A percentile compares a stretch with the other conserved stretches of the same genome.
Conservation (phyloP, 2,888 invertebrate genomes). For the Drosophila aldrichi region DNA sequence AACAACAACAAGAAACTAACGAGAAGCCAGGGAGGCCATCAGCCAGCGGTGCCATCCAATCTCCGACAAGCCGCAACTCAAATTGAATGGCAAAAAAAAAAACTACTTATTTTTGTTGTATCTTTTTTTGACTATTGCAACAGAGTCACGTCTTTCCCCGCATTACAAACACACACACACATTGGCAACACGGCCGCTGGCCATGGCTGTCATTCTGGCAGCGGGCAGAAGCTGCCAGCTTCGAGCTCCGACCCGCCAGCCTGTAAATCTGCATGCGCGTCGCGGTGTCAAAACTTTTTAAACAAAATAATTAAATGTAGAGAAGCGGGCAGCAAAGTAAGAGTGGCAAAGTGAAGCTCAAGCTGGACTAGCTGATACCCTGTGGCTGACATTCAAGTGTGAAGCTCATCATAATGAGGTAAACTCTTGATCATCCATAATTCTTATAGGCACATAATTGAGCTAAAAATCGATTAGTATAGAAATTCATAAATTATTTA, state of each 20-base stretch:
- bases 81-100: slow-evolving; percentile 78
- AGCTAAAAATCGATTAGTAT: neutral
- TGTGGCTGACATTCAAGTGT: neutral
- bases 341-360: neutral
- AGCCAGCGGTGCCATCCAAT: slow-evolving; percentile 52
- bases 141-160: slow-evolving; percentile 38
- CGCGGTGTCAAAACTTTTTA: slow-evolving; percentile 78
- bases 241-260: slow-evolving; percentile 45
- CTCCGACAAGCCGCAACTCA: slow-evolving; percentile 64
- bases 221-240: slow-evolving; percentile 50
- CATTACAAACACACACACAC: slow-evolving; percentile 29
- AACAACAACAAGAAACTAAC: slow-evolving; percentile 43
- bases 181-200: slow-evolving; percentile 51
- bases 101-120: slow-evolving; percentile 8
- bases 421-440: neutral
- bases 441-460: neutral
- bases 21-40: slow-evolving; percentile 62
- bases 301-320: slow-evolving; percentile 82
- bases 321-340: slow-evolving; percentile 54
- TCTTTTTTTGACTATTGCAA: slow-evolving; percentile 58
- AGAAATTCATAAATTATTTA: too few species aligned
- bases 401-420: neutral
- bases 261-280: slow-evolving; percentile 80
- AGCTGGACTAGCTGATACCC: slow-evolving; percentile 15
- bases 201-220: slow-evolving; percentile 68